Conservation (phyloP, 2,113 vertebrate species). For the Ophiodon elongatus region DNA sequence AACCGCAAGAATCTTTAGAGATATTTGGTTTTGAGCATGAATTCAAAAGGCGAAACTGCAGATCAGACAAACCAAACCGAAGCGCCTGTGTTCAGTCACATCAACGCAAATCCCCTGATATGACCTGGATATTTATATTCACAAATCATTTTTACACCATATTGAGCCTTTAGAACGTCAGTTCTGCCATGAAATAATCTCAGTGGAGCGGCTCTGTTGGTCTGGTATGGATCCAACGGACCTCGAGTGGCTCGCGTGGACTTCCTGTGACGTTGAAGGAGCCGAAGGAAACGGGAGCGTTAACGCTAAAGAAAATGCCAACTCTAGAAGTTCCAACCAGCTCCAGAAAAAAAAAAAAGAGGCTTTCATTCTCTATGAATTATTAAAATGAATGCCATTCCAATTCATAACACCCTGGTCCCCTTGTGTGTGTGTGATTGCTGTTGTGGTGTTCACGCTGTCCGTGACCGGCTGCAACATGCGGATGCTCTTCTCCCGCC, state of each 20-base stretch:
- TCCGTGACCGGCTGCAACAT: neutral
- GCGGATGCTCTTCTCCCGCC: neutral
- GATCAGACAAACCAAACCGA: constrained; percentile 8
- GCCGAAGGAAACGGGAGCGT: neutral
- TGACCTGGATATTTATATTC: neutral
- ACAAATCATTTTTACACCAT: neutral
- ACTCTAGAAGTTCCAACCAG: neutral
- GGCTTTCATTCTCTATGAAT: constrained; percentile 23
- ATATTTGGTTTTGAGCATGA: neutral
- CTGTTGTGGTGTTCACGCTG: neutral
- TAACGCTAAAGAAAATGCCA: neutral
- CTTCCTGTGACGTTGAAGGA: neutral
- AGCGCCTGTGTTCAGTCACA: neutral
- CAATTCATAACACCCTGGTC: neutral
- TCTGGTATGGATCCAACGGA: neutral
- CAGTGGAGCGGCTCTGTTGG: neutral
- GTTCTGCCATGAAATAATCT: neutral
- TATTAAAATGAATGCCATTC: constrained; percentile 24
- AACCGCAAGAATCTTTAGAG: neutral
- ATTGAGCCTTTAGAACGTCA: neutral
- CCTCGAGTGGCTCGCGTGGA: neutral
- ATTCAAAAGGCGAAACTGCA: neutral
- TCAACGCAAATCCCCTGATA: neutral
- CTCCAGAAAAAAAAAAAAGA: neutral
- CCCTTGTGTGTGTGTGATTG: neutral